These are phyloP conservation scores for Augochlorella aurata DNA, from an alignment of 2,888 invertebrate species.

Conservation along the genomic window DNA sequence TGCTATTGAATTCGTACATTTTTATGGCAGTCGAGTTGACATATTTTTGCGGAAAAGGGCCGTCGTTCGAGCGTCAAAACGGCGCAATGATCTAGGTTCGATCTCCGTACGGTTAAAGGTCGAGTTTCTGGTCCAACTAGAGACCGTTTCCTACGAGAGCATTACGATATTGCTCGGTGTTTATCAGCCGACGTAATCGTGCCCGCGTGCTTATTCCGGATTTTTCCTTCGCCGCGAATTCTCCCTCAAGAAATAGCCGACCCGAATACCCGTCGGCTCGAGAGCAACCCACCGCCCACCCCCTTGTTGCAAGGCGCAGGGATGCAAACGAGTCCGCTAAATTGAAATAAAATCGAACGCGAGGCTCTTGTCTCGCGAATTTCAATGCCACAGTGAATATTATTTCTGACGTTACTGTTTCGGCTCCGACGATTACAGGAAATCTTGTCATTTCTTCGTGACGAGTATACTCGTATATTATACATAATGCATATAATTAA, in stretches of 20 bases:
- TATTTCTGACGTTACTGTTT: too few relatives aligned
- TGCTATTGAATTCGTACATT: too few relatives aligned
- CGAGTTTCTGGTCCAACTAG: neutral
- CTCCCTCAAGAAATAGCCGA: conserved; percentile 42
- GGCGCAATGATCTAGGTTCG: neutral
- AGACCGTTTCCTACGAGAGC: neutral
- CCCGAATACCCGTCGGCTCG: conserved; percentile 30
- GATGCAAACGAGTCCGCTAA: neutral
- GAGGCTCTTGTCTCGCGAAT: neutral
- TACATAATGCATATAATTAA: too few relatives aligned
- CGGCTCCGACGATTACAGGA: too few relatives aligned
- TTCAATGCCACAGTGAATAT: too few relatives aligned
- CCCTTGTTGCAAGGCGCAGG: neutral
- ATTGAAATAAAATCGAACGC: neutral
- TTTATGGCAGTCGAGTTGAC: too few relatives aligned
- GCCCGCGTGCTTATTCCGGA: conserved; percentile 32
- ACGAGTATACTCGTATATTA: too few relatives aligned
- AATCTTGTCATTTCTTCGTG: too few relatives aligned
- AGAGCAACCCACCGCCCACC: neutral
- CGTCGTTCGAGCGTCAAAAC: neutral
- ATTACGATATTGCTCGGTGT: conserved; percentile 29
- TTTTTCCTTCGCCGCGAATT: conserved; percentile 40
- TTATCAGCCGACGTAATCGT: conserved; percentile 44
- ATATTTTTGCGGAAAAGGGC: neutral
- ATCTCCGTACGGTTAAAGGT: neutral